Base-by-base conservation (phyloP, 1,140 invertebrate genomes). In the Brachionus manjavacas region DNA sequence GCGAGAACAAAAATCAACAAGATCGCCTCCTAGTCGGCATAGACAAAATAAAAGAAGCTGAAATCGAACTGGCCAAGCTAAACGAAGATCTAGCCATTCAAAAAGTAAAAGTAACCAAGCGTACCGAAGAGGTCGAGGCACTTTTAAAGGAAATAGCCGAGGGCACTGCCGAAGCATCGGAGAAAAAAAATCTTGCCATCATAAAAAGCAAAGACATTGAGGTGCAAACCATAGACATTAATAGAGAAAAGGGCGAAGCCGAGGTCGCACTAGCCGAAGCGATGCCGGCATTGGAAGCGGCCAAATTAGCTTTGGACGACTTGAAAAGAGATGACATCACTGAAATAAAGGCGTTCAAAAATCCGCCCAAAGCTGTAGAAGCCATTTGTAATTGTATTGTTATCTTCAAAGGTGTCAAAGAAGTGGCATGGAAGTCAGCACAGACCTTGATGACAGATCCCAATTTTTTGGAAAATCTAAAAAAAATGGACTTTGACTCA, bases 401-500 rank as follows among this genome's bases (percentile, higher is more conserved):
- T 0, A 94, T 96, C 76, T 91, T 96, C 20, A 91, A 92, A 85
- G 94, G 93, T 1, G 91, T 93, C 9, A 94, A 94, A 85, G 95
- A 96, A 68, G 92, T 96, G 0, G 94, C 92, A 49, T 96, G 95
- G 95, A 96, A 96, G 89, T 92, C 92, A 12, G 94, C 94, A 0
- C 95, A 95, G 87, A 93, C 91, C 12, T 94, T 96, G 92, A 95
- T 96, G 94, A 92, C 93, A 0, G 95, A 96, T 88, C 93, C 94
- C 0, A 94, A 92, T 88, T 96, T 96, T 88, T 87, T 96, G 3
- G 91, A 91, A 85, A 91, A 90, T 31, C 89, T 96, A 2, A 93
- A 94, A 89, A 94, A 95, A 86, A 93, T 96, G 92, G 94, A 96
- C 87, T 94, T 93, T 84, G 93, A 96, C 86, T 90, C 91, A 12